phyloP scores from a whole-genome alignment of 1,140 invertebrate species.

The Coboldia fuscipes region DNA sequence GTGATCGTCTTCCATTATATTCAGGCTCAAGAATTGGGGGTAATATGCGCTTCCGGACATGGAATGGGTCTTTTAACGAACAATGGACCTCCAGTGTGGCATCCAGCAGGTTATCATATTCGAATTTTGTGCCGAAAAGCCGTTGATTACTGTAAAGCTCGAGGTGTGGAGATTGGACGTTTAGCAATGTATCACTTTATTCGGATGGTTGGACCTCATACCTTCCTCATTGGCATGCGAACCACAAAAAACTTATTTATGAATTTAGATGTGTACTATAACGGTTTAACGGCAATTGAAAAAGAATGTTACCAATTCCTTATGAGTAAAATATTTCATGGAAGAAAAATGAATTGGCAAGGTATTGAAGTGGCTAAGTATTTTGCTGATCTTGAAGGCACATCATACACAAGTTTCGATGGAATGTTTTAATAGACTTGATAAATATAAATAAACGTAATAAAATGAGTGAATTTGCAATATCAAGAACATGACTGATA shows the following conservation, averaged over 20 bases:
- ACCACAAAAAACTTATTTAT: conserved; percentile 29
- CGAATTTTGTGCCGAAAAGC: conserved; percentile 39
- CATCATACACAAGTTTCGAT: no score
- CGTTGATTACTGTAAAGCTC: conserved; percentile 39
- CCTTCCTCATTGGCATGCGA: conserved; percentile 48
- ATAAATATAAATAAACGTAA: no score
- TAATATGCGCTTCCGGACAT: conserved; percentile 62
- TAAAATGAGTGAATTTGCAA: no score
- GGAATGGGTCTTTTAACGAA: conserved; percentile 66
- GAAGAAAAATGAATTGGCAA: no score
- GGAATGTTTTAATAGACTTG: no score
- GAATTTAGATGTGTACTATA: conserved; percentile 32
- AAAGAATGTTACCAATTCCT: no score
- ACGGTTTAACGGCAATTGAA: conserved; percentile 38
- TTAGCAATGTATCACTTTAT: conserved; percentile 44
- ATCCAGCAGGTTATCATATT: conserved; percentile 46
- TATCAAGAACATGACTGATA: no score
- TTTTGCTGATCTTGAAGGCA: no score
- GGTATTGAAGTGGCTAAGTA: no score
- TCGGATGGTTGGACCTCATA: conserved; percentile 28
- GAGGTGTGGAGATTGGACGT: conserved; percentile 42
- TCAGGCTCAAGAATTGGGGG: conserved; percentile 44
- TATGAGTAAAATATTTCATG: no score
- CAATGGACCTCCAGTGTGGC: conserved; percentile 56
- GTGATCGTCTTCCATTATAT: background rate